Evolutionary conservation across 2,888 invertebrate species (phyloP).

Genomic region (Pheosia tremula): DNA sequence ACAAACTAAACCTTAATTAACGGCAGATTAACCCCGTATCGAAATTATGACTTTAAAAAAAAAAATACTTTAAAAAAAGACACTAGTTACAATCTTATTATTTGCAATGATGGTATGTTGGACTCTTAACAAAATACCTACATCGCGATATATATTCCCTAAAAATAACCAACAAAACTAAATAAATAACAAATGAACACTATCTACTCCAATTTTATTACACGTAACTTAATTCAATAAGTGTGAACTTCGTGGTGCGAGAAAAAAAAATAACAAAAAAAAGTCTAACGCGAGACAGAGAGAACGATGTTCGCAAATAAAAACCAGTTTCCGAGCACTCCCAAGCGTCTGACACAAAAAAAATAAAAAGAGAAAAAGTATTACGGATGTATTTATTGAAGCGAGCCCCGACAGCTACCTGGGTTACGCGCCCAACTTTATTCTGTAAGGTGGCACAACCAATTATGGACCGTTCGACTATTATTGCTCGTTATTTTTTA

Average conservation of each 20-base stretch:
- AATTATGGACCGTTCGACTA: conserved; percentile 26
- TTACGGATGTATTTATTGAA: conserved; percentile 43
- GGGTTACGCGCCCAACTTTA: conserved; percentile 53
- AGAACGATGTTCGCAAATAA: conserved; percentile 43
- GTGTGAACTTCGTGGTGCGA: conserved; percentile 32
- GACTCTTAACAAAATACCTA: too few species aligned
- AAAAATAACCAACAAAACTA: not conserved
- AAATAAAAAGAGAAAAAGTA: conserved; percentile 29
- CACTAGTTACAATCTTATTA: too few species aligned
- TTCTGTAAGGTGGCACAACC: conserved; percentile 30
- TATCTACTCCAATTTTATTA: not conserved
- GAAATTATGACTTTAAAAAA: too few species aligned
- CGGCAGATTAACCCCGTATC: too few species aligned
- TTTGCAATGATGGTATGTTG: too few species aligned
- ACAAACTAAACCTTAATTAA: too few species aligned
- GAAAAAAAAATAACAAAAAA: conserved; percentile 24
- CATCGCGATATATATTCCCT: too few species aligned
- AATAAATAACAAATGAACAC: not conserved
- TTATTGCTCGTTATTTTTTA: conserved; percentile 7
- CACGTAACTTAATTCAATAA: conserved; percentile 25
- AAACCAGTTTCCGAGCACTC: conserved; percentile 54
- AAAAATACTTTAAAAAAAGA: too few species aligned
- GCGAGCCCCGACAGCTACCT: conserved; percentile 50
- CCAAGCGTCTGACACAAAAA: conserved; percentile 31
- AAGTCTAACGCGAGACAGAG: conserved; percentile 41